Base-by-base conservation (phyloP, 2,888 invertebrate species). In the Drosophila neoperkinsi region DNA sequence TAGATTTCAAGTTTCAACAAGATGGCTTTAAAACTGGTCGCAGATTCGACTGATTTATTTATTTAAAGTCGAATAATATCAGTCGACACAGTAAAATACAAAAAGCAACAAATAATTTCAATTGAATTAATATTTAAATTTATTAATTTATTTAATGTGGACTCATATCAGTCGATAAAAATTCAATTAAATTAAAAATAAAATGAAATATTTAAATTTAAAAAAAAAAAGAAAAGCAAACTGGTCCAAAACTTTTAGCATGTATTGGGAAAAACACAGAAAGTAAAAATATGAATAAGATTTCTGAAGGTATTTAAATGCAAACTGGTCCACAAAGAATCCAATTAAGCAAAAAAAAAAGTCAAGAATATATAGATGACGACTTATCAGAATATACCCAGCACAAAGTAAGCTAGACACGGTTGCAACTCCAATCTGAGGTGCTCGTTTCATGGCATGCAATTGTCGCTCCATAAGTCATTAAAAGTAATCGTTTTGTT, bases 401-500 rank as follows among this genome's bases (percentile, higher is more conserved):
- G 46, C 21, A 25, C 36, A 55, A 36, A n/a, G 3, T 4, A n/a
- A 1, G 30, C 41, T 0, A 18, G 34, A 51, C 68, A 68, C 68
- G 68, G 34, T 16, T 18, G 18, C 41, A 57, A n/a, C 68, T 51
- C 66, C 18, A 36, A 31, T 31, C 18, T 30, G 2, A 30, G 43
- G 16, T 10, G 7, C 50, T 30, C 7, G 5, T 68, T 61, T 56
- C 69, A 50, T 83, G 72, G 81, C 85, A 77, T 85, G 85, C 85
- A 83, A 83, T 79, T 84, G 85, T 81, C 86, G 86, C 86, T 71
- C 79, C 74, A 66, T 80, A 88, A 85, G 88, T 74, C 88, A 82
- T 86, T 88, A 88, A 88, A 86, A 75, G 86, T 86, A 86, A 86
- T 86, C 88, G 86, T 86, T 86, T 86, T 86, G 86, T 88, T 85